These are phyloP conservation scores for Paralvinella palmiformis DNA, from an alignment of 1,140 invertebrate genomes.

Conservation along the genomic window DNA sequence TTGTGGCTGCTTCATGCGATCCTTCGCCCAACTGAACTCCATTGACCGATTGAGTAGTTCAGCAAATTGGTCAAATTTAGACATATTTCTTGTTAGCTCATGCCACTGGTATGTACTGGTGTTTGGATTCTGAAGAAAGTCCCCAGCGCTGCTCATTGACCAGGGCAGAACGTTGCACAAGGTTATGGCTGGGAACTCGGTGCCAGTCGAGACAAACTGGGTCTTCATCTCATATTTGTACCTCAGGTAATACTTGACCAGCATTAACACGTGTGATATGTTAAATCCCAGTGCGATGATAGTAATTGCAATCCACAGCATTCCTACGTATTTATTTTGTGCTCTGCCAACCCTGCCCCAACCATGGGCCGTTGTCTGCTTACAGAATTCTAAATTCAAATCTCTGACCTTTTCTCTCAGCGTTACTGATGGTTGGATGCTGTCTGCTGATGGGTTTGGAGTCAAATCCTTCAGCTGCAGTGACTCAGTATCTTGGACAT, in stretches of 20 bases:
- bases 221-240: neutral
- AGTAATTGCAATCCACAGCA: conserved; percentile 2
- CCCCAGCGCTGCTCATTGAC: neutral
- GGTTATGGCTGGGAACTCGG: neutral
- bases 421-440: no score
- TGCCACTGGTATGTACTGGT: neutral
- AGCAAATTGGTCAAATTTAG: neutral
- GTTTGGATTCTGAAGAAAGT: neutral
- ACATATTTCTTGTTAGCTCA: neutral
- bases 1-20: neutral
- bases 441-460: no score
- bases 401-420: no score
- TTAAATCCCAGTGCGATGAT: neutral
- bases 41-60: neutral
- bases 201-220: neutral
- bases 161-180: neutral
- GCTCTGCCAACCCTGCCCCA: conserved; percentile 3
- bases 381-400: neutral
- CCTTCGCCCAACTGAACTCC: neutral
- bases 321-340: neutral
- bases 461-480: no score
- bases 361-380: neutral
- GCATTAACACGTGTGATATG: neutral
- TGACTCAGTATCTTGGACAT: no score
- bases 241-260: neutral